These are phyloP conservation scores for Dissostichus mawsoni DNA, from an alignment of 2,113 vertebrate genomes.

Conservation along the genomic window DNA sequence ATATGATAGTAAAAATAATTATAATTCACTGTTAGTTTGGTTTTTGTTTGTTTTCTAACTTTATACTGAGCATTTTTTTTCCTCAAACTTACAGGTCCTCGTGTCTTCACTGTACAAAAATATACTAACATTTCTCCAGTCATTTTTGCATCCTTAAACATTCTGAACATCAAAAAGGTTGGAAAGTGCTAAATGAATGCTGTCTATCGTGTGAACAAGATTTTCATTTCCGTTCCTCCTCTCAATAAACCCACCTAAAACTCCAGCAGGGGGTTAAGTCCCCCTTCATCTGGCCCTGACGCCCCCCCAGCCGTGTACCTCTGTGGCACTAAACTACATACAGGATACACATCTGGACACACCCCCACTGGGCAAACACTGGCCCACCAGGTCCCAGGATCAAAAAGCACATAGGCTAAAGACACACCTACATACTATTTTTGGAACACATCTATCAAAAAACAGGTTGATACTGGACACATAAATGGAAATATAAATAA, in stretches of 20 bases:
- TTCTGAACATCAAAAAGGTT: slow-evolving; percentile 84
- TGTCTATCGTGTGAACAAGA: slow-evolving; percentile 68
- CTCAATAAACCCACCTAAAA: slow-evolving; percentile 32
- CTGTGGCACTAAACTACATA: slow-evolving; percentile 65
- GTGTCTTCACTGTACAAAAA: slow-evolving; percentile 86
- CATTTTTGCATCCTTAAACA: slow-evolving; percentile 85
- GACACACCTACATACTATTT: slow-evolving; percentile 60
- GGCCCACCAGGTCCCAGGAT: slow-evolving; percentile 74
- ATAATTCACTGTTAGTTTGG: slow-evolving; percentile 80
- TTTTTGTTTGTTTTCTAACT: slow-evolving; percentile 72
- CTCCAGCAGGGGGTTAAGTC: slow-evolving; percentile 54
- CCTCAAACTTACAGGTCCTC: slow-evolving; percentile 75
- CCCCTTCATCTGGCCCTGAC: slow-evolving; percentile 63
- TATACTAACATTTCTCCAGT: slow-evolving; percentile 85
- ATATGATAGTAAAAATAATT: slow-evolving; percentile 86
- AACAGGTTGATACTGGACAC: slow-evolving; percentile 69
- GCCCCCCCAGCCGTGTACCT: slow-evolving; percentile 60
- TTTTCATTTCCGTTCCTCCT: slow-evolving; percentile 35
- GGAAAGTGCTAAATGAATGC: slow-evolving; percentile 84
- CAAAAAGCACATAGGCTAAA: slow-evolving; percentile 68
- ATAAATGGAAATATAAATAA: slow-evolving; percentile 81
- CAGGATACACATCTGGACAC: slow-evolving; percentile 59
- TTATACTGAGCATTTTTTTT: slow-evolving; percentile 61
- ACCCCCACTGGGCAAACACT: slow-evolving; percentile 73
- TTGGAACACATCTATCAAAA: slow-evolving; percentile 74